Evolutionary conservation across 1,140 invertebrate species (phyloP).

Genomic region (Scylla paramamosain): DNA sequence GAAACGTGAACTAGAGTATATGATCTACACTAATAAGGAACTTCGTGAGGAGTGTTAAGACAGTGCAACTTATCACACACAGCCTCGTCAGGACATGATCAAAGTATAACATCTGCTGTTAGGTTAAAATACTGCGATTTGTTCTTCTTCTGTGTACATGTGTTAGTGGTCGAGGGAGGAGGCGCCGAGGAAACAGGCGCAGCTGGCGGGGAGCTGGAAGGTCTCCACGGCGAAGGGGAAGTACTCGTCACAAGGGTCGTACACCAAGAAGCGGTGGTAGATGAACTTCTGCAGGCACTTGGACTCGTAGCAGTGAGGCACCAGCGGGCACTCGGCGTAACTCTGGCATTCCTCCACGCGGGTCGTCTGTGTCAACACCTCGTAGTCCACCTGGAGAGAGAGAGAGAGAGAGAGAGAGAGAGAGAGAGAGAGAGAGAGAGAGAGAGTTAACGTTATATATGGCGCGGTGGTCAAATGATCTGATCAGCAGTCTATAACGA

Average conservation of each 20-base stretch:
- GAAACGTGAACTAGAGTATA: no score
- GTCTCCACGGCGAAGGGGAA: conserved; percentile 77
- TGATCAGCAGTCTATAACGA: no score
- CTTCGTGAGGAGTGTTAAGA: no score
- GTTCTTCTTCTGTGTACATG: no score
- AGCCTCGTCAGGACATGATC: no score
- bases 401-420: not conserved
- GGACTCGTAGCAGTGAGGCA: conserved; percentile 78
- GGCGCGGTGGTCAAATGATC: no score
- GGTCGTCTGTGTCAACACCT: conserved; percentile 73
- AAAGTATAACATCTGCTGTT: no score
- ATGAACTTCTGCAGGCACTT: conserved; percentile 77
- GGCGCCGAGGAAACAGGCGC: conserved; percentile 76
- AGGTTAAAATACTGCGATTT: no score
- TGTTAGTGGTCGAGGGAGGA: conserved; percentile 61
- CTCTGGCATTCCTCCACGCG: conserved; percentile 57
- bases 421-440: not conserved
- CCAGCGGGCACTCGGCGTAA: conserved; percentile 75
- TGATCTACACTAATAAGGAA: no score
- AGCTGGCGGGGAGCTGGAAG: conserved; percentile 75
- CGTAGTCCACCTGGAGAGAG: conserved; percentile 71
- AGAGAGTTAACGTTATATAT: not conserved
- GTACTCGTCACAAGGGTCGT: conserved; percentile 77
- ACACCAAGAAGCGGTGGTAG: conserved; percentile 75
- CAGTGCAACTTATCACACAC: no score